Base-by-base conservation (phyloP, 2,888 invertebrate genomes). In the Cephus runcator region DNA sequence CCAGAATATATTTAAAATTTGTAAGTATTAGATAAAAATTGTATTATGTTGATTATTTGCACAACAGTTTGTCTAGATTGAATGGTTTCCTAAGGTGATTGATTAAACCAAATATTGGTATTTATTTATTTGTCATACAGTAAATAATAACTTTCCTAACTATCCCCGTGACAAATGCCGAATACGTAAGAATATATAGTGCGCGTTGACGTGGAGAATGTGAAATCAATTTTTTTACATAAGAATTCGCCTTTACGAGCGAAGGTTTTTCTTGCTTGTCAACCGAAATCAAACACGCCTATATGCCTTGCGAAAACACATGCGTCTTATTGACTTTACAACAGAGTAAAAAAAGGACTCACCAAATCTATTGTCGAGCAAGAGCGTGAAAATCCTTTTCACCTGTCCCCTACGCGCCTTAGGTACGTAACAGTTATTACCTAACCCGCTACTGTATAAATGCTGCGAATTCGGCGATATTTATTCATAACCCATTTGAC, bases 401-500 rank as follows among this genome's bases (percentile, higher is more conserved):
- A 78, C 75, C 71, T 71, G 74, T 33, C 56, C 34, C 34, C 71
- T 73, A 75, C 36, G 75, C 56, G 9, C 23, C 23, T 56, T 56
- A 4, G 15, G 23, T 77, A 77, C 71, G 31, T 71, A 77, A 69
- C 33, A 75, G 56, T 6, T 12, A 73, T 78, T 78, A 78, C 76
- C 73, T 73, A 78, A 78, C 76, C 1, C 35, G 12, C 69, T 34
- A 34, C 74, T 34, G 73, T 78, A 78, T 78, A 78, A 78, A 71
- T 69, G 71, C 56, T 56, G 31, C n/a, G 69, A 71, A 76, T 78
- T 69, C 68, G 34, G 11, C 71, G 73, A 78, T 68, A 69, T n/a
- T 78, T 69, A 78, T 69, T 78, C 78, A 78, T 73, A 73, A 75
- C 73, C 33, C 71, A 73, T 68, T 75, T 75, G 75, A 76, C 78